Conservation (phyloP, 2,888 invertebrate genomes). For the Lapara coniferarum region DNA sequence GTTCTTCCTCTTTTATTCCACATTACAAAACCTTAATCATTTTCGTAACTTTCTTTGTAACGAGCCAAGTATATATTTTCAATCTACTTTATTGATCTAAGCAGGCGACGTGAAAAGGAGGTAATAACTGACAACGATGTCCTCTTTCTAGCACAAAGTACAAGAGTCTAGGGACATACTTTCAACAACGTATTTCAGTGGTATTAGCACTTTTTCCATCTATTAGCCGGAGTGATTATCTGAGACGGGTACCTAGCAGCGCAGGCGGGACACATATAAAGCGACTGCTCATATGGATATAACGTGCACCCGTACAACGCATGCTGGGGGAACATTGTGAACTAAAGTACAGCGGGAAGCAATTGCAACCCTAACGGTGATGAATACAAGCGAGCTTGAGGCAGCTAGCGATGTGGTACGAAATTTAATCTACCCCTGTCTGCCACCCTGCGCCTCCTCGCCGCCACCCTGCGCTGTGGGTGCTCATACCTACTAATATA, state of each 20-base stretch:
- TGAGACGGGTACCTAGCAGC: slow-evolving; percentile 11
- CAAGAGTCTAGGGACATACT: neutral
- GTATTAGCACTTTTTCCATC: neutral
- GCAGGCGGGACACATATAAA: neutral
- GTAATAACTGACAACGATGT: neutral
- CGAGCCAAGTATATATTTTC: neutral
- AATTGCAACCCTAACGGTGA: slow-evolving; percentile 73
- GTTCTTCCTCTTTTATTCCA: neutral
- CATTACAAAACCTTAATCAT: slow-evolving; percentile 10
- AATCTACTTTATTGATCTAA: slow-evolving; percentile 2
- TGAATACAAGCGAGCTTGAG: slow-evolving; percentile 73
- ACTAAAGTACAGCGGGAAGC: slow-evolving; percentile 59
- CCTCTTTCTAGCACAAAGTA: neutral
- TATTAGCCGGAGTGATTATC: neutral
- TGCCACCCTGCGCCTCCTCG: slow-evolving; percentile 58
- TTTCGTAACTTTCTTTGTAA: neutral
- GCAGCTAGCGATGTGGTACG: slow-evolving; percentile 68
- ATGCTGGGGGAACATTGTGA: slow-evolving; percentile 25
- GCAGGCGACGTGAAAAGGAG: neutral
- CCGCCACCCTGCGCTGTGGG: slow-evolving; percentile 41
- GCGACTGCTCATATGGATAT: neutral
- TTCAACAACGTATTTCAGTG: slow-evolving; percentile 1
- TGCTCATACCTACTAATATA: slow-evolving; percentile 45
- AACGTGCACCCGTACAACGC: neutral
- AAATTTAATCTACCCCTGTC: slow-evolving; percentile 82